Evolutionary conservation across 2,888 invertebrate genomes (phyloP).

Genomic region (Andrena trimmerana): DNA sequence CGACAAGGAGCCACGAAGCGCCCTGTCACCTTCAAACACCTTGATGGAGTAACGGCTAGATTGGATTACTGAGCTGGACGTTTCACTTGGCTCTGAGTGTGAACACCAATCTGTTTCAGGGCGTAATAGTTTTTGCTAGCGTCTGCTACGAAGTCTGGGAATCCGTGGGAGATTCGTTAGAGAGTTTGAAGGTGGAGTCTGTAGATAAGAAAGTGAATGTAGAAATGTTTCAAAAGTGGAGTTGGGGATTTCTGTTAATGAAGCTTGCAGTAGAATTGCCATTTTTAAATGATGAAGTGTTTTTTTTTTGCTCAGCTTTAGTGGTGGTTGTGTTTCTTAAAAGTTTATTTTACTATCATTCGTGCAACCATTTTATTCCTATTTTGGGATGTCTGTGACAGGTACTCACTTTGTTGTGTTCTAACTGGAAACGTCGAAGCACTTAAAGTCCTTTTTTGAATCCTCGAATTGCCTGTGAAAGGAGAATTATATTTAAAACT

Average conservation of each 20-base stretch:
- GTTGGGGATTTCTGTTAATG: too few species aligned
- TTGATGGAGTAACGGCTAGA: conserved; percentile 34
- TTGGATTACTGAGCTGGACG: conserved; percentile 34
- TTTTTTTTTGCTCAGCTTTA: not conserved
- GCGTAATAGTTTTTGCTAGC: not conserved
- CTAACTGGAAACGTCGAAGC: not conserved
- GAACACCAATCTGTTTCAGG: conserved; percentile 14
- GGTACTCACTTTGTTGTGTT: conserved; percentile 8
- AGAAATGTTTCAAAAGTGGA: too few species aligned
- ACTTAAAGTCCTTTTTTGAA: not conserved
- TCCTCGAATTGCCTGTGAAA: conserved; percentile 11
- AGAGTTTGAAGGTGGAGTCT: too few species aligned
- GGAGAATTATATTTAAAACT: not conserved
- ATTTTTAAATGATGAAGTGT: not conserved
- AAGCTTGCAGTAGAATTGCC: not conserved
- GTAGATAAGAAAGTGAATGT: not conserved
- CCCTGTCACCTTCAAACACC: not conserved
- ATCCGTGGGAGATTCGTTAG: not conserved
- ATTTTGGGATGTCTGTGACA: not conserved
- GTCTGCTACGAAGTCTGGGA: not conserved
- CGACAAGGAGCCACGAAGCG: conserved; percentile 22
- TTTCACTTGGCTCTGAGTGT: conserved; percentile 6
- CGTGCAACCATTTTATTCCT: not conserved
- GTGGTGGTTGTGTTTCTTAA: too few species aligned
- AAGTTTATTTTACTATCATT: too few species aligned